Percentiles rank a stretch among this genome's conserved stretches.
Evolutionary conservation across 2,888 invertebrate species (phyloP).

Genomic region (Pteria penguin): DNA sequence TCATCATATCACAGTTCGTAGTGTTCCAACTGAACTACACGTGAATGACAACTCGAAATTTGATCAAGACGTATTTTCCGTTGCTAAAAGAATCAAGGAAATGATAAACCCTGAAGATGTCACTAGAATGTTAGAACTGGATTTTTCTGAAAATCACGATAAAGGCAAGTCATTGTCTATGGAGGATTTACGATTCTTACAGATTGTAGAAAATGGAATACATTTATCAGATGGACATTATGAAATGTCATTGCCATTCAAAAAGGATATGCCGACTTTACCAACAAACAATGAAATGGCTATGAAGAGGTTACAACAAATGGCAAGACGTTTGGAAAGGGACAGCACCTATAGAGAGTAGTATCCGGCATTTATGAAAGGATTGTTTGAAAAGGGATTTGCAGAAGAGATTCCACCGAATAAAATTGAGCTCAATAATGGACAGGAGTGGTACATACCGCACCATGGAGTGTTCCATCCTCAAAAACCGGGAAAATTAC

Average conservation of each 20-base stretch:
- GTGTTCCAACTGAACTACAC: not conserved
- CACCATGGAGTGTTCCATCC: conserved; percentile 46
- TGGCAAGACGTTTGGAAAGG: not conserved
- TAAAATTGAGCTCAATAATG: conserved; percentile 2
- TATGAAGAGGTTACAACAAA: not conserved
- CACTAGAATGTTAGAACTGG: not conserved
- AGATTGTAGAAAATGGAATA: not conserved
- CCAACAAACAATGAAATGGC: conserved; percentile 24
- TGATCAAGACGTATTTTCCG: not conserved
- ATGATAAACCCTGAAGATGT: not conserved
- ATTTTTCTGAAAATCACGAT: not conserved
- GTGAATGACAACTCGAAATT: not conserved
- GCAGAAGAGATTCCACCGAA: conserved; percentile 27
- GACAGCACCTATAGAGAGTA: not conserved
- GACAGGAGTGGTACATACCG: conserved; percentile 46
- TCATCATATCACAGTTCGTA: not conserved
- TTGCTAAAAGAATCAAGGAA: not conserved
- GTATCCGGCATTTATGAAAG: conserved; percentile 36
- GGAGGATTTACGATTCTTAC: conserved; percentile 5
- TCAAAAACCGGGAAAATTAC: conserved; percentile 38
- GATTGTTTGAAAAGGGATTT: conserved; percentile 25
- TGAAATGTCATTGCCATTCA: conserved; percentile 39
- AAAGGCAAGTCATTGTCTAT: not conserved
- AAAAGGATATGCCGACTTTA: not conserved
- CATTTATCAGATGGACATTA: conserved; percentile 41